These are phyloP conservation scores for Chaetogeoica ovagalla DNA, from an alignment of 2,888 invertebrate species.

Conservation along the genomic window DNA sequence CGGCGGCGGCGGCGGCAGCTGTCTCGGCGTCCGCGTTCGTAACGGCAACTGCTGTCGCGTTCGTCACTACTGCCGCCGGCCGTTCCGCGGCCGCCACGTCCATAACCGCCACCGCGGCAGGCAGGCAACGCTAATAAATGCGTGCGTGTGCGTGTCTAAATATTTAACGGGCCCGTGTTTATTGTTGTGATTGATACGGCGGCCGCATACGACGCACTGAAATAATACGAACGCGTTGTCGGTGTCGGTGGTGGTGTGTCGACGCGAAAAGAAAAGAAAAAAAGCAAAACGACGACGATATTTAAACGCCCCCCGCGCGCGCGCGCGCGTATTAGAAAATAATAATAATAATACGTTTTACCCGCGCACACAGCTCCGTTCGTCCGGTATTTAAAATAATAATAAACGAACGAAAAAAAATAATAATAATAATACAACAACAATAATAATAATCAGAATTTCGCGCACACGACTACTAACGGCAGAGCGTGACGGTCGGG, in stretches of 20 bases:
- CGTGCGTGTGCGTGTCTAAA: neutral
- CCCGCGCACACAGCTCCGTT: neutral
- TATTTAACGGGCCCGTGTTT: no score
- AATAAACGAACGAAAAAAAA: no score
- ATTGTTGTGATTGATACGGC: no score
- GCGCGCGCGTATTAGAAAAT: neutral
- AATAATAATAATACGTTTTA: no score
- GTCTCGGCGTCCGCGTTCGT: neutral
- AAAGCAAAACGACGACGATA: no score
- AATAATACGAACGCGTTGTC: no score
- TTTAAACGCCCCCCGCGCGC: no score
- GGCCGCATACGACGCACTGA: no score
- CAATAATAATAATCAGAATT: neutral
- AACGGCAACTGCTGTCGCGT: neutral
- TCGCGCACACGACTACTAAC: neutral
- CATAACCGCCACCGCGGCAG: conserved; percentile 24
- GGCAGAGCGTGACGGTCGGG: neutral
- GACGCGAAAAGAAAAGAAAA: no score
- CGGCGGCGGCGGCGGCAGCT: neutral
- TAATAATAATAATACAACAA: no score
- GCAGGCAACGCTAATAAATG: neutral
- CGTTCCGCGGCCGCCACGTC: conserved; percentile 10
- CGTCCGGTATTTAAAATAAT: conserved; percentile 3
- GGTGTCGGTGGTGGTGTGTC: neutral
- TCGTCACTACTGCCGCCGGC: neutral